These are phyloP conservation scores for Empidonax traillii DNA, from an alignment of 2,113 vertebrate species.

Conservation along the genomic window DNA sequence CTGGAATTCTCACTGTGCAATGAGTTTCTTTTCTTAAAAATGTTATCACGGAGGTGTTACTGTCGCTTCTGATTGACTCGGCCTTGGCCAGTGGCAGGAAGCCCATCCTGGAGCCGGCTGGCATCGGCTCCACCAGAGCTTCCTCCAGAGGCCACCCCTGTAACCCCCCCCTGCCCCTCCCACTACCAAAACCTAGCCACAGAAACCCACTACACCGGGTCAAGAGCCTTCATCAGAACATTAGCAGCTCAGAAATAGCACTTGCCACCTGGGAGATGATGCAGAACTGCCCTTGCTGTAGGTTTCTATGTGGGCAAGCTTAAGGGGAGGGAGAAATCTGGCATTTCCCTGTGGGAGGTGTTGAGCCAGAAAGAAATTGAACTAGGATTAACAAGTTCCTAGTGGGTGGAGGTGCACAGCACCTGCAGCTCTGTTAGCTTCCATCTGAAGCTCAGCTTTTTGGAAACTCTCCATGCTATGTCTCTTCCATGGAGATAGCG, in stretches of 20 bases:
- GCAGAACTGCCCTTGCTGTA: background rate
- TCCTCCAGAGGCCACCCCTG: too few species aligned
- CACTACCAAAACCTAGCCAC: too few species aligned
- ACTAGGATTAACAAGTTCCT: background rate
- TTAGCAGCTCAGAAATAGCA: background rate
- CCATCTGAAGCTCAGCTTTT: background rate
- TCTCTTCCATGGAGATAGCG: background rate
- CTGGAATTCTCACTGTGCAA: too few species aligned
- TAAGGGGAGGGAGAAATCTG: background rate
- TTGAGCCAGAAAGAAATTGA: background rate
- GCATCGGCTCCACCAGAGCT: too few species aligned
- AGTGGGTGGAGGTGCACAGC: background rate
- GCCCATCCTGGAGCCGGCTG: too few species aligned
- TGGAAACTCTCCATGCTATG: background rate
- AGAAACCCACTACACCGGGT: background rate
- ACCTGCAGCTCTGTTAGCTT: slow-evolving; percentile 16
- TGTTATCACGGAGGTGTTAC: too few species aligned
- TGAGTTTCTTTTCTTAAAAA: too few species aligned
- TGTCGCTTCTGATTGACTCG: too few species aligned
- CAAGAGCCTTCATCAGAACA: background rate
- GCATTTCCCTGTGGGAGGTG: slow-evolving; percentile 22
- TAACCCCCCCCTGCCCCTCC: too few species aligned
- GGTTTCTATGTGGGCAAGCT: background rate
- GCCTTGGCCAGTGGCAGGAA: too few species aligned
- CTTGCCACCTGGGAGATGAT: background rate